Evolutionary conservation across 2,797 vertebrate genomes (phyloP), one percentile per base, ranked within the genome.

Genomic region (Muraenolepis orangiensis): DNA sequence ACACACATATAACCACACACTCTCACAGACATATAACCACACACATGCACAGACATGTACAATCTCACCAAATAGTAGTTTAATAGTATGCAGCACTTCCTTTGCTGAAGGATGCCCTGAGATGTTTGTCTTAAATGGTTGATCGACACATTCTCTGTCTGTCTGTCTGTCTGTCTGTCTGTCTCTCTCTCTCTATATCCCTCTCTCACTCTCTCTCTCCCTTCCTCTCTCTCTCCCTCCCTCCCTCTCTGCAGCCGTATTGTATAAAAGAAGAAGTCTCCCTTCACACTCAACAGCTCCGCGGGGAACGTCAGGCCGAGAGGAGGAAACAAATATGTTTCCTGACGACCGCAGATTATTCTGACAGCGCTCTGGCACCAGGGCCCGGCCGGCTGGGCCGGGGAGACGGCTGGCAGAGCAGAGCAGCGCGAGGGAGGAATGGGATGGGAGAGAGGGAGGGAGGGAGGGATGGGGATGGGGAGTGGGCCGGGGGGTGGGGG

Each of bases 291-390:
- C 87, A 90, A 92, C 88, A 90, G 89, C 87, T 90, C 92, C 85
- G 38, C 87, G 71, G 89, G 88, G 90, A 91, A 83, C 84, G 88
- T 82, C 83, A 89, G 82, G 85, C 87, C 87, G 87, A 87, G 85
- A 87, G 83, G 83, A 88, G 85, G 87, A 92, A 92, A 93, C 92
- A 92, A 93, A 93, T 92, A 92, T 93, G 93, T 92, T 93, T 89
- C 84, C 87, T 89, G 86, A 92, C 82, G 87, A 91, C 86, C 89
- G 84, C 81, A 83, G 88, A 85, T 82, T 89, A 92, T 91, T 88
- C 85, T 88, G 88, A 93, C 90, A 92, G 88, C 81, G 87, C 82
- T 91, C 86, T 88, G 87, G 91, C 86, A 79, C 79, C 75, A 84
- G 79, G 84, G 40, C 32, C 78, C 83, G 82, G 82, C 89, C 80